phyloP scores from a whole-genome alignment of 2,888 invertebrate species.

The Phragmatobia fuliginosa region DNA sequence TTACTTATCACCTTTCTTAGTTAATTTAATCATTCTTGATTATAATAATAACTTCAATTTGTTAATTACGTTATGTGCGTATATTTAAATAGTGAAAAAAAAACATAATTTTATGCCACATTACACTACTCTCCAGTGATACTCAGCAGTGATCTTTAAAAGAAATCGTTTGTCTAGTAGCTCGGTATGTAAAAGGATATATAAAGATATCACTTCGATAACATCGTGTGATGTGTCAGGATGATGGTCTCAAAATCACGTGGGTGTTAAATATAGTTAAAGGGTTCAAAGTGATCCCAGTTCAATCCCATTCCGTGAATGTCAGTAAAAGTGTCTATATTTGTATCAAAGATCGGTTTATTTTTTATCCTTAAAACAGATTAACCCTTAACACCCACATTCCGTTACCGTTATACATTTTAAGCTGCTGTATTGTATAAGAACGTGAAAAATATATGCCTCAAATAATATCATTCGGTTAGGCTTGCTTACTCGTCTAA shows the following conservation, averaged over 20 bases:
- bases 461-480: background rate
- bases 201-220: too few species aligned
- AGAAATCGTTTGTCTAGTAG: too few species aligned
- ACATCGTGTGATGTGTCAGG: background rate
- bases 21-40: too few species aligned
- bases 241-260: background rate
- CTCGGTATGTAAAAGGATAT: background rate
- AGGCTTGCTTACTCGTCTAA: background rate
- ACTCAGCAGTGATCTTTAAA: too few species aligned
- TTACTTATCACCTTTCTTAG: too few species aligned
- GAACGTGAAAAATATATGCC: background rate
- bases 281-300: background rate
- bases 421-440: background rate
- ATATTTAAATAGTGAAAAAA: too few species aligned
- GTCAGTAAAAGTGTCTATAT: background rate
- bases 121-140: too few species aligned
- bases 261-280: background rate
- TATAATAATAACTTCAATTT: too few species aligned
- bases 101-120: too few species aligned
- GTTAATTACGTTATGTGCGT: too few species aligned
- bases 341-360: background rate
- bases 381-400: constrained; percentile 1
- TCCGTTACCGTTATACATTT: background rate
- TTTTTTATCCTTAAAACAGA: background rate
- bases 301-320: background rate